Evolutionary conservation across 1,140 invertebrate species (phyloP), one percentile per base, ranked within the genome.

Genomic region (Ephestia elutella): DNA sequence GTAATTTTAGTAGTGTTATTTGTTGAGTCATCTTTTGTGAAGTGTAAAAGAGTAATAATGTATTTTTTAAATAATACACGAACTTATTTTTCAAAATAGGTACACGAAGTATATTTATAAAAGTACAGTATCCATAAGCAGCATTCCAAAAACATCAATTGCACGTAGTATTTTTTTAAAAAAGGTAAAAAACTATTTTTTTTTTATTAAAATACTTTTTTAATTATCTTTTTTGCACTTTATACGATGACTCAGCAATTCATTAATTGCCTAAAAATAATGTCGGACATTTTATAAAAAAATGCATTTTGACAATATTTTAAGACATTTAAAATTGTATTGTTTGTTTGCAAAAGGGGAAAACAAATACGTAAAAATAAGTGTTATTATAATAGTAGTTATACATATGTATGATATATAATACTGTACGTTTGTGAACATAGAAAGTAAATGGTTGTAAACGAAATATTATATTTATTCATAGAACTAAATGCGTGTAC

Each of bases 301-400:
- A 35, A 18, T 11, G 13, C 15, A 7, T 19, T 0, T 56, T 19
- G 30, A n/a, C 13, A 56, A 38, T 38, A 8, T 57, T 57, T 57
- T 32, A 28, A 28, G 20, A 21, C 18, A 17, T 30, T 49, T 49
- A 25, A 25, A 25, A 25, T 25, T 25, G 7, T 3, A 51, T 53
- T 1, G 7, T 54, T 59, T 54, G n/a, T 59, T 59, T 59, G 57
- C 57, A 59, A 59, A 59, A 59, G 57, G 57, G 57, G 57, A 59
- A 59, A 59, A 59, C 57, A 59, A 54, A 59, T 59, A 59, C 57
- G 57, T 59, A 59, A 59, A 20, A 49, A 49, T 57, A 58, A 58
- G 56, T 58, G 56, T 58, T 58, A 50, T 56, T 53, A 59, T 18
- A 54, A 17, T 57, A 58, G 32, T 25, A 35, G 49, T 51, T 38